Conservation (phyloP, 2,888 invertebrate genomes). For the Aphelenchoides bicaudatus region DNA sequence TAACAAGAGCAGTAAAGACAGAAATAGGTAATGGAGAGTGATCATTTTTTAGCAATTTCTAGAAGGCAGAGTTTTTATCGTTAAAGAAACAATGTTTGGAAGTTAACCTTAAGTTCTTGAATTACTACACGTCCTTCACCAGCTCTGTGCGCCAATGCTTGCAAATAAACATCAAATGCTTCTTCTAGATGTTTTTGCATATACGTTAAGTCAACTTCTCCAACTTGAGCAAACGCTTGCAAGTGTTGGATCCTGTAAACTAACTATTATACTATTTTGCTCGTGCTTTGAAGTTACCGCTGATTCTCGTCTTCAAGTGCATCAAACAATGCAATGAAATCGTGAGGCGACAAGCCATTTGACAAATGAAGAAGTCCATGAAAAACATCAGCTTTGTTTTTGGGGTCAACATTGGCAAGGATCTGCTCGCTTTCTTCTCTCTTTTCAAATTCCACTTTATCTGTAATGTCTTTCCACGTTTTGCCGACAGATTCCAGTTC, state of each 20-base stretch:
- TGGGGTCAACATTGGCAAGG: neutral
- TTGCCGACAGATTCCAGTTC: constrained; percentile 7
- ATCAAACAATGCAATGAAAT: neutral
- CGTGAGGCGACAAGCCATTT: neutral
- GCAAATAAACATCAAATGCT: neutral
- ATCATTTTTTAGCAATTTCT: neutral
- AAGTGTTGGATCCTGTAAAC: constrained; percentile 3
- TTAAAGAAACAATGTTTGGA: no score
- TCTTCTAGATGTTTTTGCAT: neutral
- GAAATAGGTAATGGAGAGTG: neutral
- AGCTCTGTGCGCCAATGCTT: neutral
- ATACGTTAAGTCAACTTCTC: neutral
- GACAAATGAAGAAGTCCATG: neutral
- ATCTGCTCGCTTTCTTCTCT: constrained; percentile 1
- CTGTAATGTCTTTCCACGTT: neutral
- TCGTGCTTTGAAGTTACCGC: neutral
- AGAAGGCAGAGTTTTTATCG: no score
- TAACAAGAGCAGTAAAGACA: neutral
- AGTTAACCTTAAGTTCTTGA: no score
- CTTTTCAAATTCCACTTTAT: neutral
- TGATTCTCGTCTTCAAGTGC: no score
- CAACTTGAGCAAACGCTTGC: constrained; percentile 3
- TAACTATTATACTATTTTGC: neutral
- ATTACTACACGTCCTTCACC: neutral
- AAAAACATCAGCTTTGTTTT: neutral